A percentile compares a stretch with the other conserved stretches of the same genome.
Conservation (phyloP, 2,888 invertebrate genomes). For the Plutella xylostella region DNA sequence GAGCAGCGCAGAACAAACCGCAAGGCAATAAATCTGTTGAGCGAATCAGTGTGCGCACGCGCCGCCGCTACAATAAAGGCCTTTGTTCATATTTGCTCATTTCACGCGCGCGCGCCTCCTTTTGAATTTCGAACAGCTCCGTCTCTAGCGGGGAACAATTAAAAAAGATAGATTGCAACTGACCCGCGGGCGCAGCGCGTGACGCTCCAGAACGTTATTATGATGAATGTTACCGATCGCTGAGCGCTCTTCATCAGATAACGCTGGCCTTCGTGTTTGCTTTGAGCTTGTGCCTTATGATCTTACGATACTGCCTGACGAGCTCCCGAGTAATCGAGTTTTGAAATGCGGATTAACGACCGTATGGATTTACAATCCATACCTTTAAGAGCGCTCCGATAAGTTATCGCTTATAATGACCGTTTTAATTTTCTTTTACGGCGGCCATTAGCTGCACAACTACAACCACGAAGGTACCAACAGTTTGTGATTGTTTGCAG, state of each 20-base stretch:
- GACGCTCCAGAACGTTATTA: constrained; percentile 57
- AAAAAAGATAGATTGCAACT: constrained; percentile 66
- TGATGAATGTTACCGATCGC: constrained; percentile 54
- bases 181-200: constrained; percentile 60
- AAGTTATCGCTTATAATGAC: too few relatives aligned
- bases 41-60: not conserved
- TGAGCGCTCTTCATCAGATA: constrained; percentile 55
- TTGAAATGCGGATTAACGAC: constrained; percentile 29
- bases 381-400: too few relatives aligned
- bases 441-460: not conserved
- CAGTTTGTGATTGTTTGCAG: constrained; percentile 24
- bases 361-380: too few relatives aligned
- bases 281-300: constrained; percentile 36
- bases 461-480: too few relatives aligned
- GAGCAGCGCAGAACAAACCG: constrained; percentile 34
- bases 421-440: too few relatives aligned
- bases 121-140: constrained; percentile 45
- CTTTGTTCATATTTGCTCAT: constrained; percentile 26
- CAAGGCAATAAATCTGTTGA: constrained; percentile 46
- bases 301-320: constrained; percentile 21
- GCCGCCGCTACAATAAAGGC: constrained; percentile 23
- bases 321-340: constrained; percentile 48
- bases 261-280: constrained; percentile 47
- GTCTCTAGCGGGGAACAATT: constrained; percentile 59
- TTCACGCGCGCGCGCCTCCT: constrained; percentile 52